phyloP scores from a whole-genome alignment of 30 jellyfish, hydroid and myxozoan species.

The Cassiopea andromeda region DNA sequence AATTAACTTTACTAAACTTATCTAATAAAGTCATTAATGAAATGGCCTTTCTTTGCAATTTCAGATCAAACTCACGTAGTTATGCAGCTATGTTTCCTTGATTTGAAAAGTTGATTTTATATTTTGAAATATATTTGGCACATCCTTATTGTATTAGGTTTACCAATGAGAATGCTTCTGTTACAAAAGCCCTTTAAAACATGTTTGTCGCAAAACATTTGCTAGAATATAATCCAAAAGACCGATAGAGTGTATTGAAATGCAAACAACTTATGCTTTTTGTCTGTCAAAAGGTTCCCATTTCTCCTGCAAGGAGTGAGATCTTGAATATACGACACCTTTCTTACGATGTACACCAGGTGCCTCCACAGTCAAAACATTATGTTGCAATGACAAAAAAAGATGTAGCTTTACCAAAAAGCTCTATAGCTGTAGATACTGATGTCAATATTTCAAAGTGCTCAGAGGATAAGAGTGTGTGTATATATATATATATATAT shows the following conservation, averaged over 20 bases:
- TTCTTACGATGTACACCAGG: too few relatives aligned
- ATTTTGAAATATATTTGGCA: constrained; percentile 7
- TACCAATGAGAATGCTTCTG: not conserved
- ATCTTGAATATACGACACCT: too few relatives aligned
- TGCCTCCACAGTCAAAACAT: too few relatives aligned
- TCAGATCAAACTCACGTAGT: not conserved
- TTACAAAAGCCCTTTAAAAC: not conserved
- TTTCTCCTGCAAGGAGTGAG: too few relatives aligned
- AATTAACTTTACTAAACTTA: not conserved
- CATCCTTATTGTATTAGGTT: constrained; percentile 10
- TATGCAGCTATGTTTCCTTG: constrained; percentile 14
- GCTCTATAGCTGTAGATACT: too few relatives aligned
- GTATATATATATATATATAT: too few relatives aligned
- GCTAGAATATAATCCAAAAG: not conserved
- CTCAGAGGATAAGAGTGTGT: too few relatives aligned
- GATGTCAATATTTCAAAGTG: too few relatives aligned
- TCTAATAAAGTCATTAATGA: constrained; percentile 2
- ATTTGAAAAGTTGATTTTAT: constrained; percentile 7
- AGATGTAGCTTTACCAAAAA: too few relatives aligned
- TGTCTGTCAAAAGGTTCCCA: too few relatives aligned
- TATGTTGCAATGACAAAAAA: too few relatives aligned
- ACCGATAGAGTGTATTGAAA: not conserved
- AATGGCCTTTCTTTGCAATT: constrained; percentile 13
- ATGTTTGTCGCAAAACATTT: not conserved
- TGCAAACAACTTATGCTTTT: not conserved